Evolutionary conservation across 2,888 invertebrate species (phyloP), one percentile per base, ranked within the genome.

Genomic region (Caenorhabditis auriculariae): DNA sequence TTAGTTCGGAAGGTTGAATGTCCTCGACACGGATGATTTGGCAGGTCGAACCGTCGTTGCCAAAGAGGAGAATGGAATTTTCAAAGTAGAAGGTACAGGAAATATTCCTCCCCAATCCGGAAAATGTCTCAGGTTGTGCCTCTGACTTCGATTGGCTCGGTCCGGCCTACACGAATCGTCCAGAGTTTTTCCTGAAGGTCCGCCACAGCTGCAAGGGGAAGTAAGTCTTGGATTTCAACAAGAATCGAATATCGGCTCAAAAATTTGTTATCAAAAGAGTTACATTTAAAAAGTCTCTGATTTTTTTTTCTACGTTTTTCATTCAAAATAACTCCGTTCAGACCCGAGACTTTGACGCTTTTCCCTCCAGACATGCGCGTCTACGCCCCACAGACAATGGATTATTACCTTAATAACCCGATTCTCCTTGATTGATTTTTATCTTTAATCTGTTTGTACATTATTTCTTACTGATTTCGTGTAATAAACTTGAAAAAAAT

Each of bases 181-280:
- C 77, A 2, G 77, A 77, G 44, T 72, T 75, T 45, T 77, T 75
- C 52, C 44, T 77, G 35, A 60, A 64, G 46, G 54, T 77, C 42
- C 60, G 56, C 3, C 77, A 77, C 51, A 54, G 62, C 7, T 77
- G 77, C 51, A 69, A 64, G 44, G 53, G 57, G 43, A 42, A 58
- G 73, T 50, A 54, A 68, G 62, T 58, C 32, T 44, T 44, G 19
- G 3, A 9, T 42, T n/a, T n/a, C 26, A 19, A 42, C 9, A 42
- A 39, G 5, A 39, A 39, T 9, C 19, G 39, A 39, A 39, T 19
- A 39, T 39, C 5, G 7, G 21, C 5, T 19, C 5, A 39, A 39
- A 39, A 19, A 35, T 9, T 35, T 12, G 9, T 15, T 9, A 35
- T 12, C 9, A 35, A 35, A 35, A 35, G 35, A 35, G 15, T 9